phyloP scores from a whole-genome alignment of 2,113 vertebrate species.

The Camelus bactrianus region DNA sequence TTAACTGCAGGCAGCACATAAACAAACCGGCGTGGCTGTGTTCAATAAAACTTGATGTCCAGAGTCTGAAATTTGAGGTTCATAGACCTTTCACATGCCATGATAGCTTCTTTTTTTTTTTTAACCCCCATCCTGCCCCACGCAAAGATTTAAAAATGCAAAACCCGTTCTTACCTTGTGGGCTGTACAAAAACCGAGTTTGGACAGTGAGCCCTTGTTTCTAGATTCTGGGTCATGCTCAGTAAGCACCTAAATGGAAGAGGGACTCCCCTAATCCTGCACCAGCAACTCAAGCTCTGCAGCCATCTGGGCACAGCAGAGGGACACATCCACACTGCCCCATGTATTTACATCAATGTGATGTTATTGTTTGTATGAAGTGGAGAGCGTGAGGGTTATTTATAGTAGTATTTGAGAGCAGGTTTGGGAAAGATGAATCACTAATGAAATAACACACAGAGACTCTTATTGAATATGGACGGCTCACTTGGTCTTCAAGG shows the following conservation, averaged over 20 bases:
- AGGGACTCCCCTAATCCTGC: too few species aligned
- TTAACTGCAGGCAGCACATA: accelerated
- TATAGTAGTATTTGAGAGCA: too few species aligned
- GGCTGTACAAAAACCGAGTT: accelerated
- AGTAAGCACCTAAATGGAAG: accelerated
- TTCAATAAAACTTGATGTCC: background rate
- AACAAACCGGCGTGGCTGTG: too few species aligned
- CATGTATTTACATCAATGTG: background rate
- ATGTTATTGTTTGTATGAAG: too few species aligned
- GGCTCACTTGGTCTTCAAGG: background rate
- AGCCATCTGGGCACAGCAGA: background rate
- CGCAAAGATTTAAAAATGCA: background rate
- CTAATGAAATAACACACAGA: background rate
- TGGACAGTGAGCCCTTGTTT: accelerated
- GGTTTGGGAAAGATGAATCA: background rate
- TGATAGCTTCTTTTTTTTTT: background rate
- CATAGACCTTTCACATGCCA: background rate
- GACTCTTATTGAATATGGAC: background rate
- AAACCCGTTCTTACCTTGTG: accelerated
- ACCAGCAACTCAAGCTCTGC: too few species aligned
- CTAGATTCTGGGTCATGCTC: accelerated
- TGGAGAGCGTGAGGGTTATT: background rate
- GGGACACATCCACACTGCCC: accelerated
- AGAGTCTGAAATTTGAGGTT: background rate
- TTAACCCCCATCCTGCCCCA: background rate